These are phyloP conservation scores for Anser cygnoides DNA, from an alignment of 2,113 vertebrate genomes.

Conservation along the genomic window DNA sequence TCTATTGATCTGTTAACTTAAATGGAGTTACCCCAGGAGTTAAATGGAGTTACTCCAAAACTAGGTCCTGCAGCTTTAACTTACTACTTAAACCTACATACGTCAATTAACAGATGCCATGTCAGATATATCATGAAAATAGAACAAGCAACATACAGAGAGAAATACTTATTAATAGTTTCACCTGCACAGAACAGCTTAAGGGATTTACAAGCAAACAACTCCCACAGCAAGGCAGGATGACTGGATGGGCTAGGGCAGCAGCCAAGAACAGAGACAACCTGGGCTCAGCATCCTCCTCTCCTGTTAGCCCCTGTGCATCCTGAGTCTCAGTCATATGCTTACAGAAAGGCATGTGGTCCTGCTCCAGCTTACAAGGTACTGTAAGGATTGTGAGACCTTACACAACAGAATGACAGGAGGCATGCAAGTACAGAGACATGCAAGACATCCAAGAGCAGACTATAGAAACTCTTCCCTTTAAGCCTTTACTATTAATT, in stretches of 20 bases:
- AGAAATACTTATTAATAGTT: background rate
- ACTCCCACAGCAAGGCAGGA: background rate
- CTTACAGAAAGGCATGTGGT: background rate
- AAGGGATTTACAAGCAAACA: background rate
- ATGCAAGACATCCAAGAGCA: background rate
- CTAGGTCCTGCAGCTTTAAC: background rate
- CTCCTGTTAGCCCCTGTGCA: background rate
- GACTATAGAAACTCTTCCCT: background rate
- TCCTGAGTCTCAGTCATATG: background rate
- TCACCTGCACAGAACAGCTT: background rate
- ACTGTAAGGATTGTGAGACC: background rate
- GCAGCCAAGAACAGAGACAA: background rate
- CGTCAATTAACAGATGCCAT: background rate
- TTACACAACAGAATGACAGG: background rate
- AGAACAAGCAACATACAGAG: background rate
- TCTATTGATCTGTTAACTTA: background rate
- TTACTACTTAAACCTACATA: background rate
- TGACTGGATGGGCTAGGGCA: background rate
- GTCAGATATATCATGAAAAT: background rate
- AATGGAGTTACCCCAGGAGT: background rate
- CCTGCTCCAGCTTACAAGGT: fast-evolving
- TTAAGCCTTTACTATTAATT: background rate
- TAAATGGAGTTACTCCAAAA: background rate
- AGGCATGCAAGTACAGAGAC: background rate
- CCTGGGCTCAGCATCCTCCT: background rate